These are phyloP conservation scores for Leuctra nigra DNA, from an alignment of 2,888 invertebrate genomes.

Conservation along the genomic window DNA sequence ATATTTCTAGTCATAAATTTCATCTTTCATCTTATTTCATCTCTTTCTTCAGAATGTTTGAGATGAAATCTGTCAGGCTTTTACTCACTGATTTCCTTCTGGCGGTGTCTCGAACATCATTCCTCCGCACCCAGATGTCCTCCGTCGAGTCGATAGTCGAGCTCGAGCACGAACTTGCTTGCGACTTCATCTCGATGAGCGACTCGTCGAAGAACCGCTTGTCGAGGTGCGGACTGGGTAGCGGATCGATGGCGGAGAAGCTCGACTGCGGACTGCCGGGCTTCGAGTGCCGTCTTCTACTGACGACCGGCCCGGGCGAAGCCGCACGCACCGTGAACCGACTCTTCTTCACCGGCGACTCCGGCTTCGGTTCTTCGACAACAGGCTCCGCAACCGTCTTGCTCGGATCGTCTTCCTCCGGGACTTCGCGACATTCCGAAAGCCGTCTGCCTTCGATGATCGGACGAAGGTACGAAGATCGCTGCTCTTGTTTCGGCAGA, in stretches of 20 bases:
- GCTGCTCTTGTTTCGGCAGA: conserved; percentile 51
- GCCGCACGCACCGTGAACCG: conserved; percentile 14
- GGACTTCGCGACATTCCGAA: conserved; percentile 59
- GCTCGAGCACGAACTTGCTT: conserved; percentile 55
- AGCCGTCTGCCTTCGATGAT: conserved; percentile 48
- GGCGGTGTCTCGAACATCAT: conserved; percentile 34
- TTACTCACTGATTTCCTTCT: conserved; percentile 49
- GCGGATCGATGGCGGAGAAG: conserved; percentile 38
- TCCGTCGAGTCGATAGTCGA: conserved; percentile 48
- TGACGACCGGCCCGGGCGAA: background rate
- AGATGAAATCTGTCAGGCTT: no score
- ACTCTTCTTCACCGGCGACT: conserved; percentile 6
- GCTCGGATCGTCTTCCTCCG: conserved; percentile 49
- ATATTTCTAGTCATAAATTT: no score
- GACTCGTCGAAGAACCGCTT: conserved; percentile 77
- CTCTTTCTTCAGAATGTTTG: no score
- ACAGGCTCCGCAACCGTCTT: conserved; percentile 21
- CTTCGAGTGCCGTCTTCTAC: conserved; percentile 25
- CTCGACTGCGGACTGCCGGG: conserved; percentile 33
- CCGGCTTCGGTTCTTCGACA: background rate
- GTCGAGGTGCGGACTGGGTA: conserved; percentile 62
- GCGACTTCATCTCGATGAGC: conserved; percentile 71
- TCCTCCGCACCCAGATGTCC: conserved; percentile 65
- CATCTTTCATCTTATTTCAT: no score
- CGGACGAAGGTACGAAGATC: conserved; percentile 37